A percentile compares a stretch with the other conserved stretches of the same genome.
These are phyloP conservation scores for Thalpophila matura DNA, from an alignment of 2,888 invertebrate genomes.

Conservation along the genomic window DNA sequence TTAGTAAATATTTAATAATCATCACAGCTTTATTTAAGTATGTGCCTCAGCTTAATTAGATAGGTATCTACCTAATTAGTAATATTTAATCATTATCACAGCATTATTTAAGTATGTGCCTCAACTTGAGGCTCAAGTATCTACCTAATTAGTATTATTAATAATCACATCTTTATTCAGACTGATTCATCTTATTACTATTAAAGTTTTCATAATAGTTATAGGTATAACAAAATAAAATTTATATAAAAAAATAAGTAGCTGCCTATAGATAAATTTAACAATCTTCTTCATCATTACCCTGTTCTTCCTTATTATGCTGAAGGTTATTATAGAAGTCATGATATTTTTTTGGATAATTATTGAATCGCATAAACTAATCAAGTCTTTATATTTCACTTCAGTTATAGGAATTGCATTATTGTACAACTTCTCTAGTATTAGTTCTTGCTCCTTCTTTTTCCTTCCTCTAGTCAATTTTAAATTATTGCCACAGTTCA, in stretches of 20 bases:
- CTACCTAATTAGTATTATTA: neutral
- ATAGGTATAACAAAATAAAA: too few relatives aligned
- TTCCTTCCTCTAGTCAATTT: constrained; percentile 32
- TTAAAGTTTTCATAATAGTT: too few relatives aligned
- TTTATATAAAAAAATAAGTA: too few relatives aligned
- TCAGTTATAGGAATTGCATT: constrained; percentile 30
- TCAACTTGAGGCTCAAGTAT: neutral
- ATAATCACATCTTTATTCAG: constrained; percentile 10
- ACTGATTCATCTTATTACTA: neutral
- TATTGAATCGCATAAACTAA: constrained; percentile 17
- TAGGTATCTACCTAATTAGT: too few relatives aligned
- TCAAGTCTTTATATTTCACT: constrained; percentile 33
- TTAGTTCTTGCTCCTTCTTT: constrained; percentile 31
- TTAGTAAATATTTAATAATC: too few relatives aligned
- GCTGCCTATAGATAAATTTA: constrained; percentile 7
- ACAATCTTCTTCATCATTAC: constrained; percentile 11
- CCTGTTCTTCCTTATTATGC: constrained; percentile 6
- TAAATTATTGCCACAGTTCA: too few relatives aligned
- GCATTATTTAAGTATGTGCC: neutral
- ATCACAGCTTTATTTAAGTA: too few relatives aligned
- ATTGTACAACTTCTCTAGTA: constrained; percentile 28
- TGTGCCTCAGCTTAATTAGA: too few relatives aligned
- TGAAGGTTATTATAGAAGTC: constrained; percentile 6
- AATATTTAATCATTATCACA: neutral
- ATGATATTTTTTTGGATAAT: constrained; percentile 18